Conservation (phyloP, 2,888 invertebrate species). For the Gryllus longicercus region DNA sequence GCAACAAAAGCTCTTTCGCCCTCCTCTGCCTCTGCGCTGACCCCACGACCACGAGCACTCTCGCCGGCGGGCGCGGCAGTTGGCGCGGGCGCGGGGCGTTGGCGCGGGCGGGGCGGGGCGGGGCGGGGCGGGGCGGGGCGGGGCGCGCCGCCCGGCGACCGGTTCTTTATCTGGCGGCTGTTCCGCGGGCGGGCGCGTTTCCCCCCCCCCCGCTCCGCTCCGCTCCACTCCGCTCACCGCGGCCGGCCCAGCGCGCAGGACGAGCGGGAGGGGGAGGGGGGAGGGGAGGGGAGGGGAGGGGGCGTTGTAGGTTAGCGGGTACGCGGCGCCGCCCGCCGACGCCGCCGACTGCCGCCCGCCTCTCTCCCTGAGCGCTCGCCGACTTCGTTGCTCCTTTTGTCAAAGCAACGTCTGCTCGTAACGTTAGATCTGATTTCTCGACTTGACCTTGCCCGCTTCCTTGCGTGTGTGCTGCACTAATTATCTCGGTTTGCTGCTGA, state of each 20-base stretch:
- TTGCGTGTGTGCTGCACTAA: too few species aligned
- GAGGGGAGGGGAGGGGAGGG: too few species aligned
- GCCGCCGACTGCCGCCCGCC: not conserved
- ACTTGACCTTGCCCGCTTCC: too few species aligned
- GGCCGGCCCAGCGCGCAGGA: not conserved
- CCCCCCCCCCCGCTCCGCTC: not conserved
- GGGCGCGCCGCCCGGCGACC: not conserved
- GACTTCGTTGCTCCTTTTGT: not conserved
- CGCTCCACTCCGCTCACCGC: not conserved
- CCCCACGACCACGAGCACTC: not conserved
- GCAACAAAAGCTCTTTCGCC: too few species aligned
- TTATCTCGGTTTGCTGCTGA: too few species aligned
- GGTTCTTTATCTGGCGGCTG: constrained; percentile 1
- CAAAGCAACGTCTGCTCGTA: too few species aligned
- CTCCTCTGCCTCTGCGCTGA: not conserved
- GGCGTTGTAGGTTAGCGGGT: too few species aligned
- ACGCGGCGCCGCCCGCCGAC: not conserved
- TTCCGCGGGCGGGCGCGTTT: not conserved
- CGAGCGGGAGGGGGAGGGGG: too few species aligned
- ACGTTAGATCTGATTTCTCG: too few species aligned
- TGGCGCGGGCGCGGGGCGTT: too few species aligned
- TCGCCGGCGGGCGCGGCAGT: too few species aligned
- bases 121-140: not conserved
- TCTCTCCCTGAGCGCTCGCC: not conserved
- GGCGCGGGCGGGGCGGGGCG: too few species aligned